Evolutionary conservation across 2,113 vertebrate genomes (phyloP), one percentile per base, ranked within the genome.

Genomic region (Prochilodus magdalenae): DNA sequence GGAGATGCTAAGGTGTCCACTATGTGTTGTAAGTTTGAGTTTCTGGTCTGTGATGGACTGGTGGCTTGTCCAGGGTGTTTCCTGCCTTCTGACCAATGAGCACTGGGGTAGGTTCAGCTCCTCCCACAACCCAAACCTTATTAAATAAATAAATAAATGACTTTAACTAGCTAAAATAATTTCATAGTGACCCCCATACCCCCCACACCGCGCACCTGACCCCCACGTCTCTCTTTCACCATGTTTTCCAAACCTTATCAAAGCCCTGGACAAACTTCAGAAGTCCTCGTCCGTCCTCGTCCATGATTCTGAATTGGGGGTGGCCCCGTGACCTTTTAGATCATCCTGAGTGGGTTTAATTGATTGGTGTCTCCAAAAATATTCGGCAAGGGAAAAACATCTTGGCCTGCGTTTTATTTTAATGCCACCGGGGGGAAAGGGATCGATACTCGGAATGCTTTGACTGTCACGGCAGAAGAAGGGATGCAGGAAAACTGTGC

Each of bases 401-500:
- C 33, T 8, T 12, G 57, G 57, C 57, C 57, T 4, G 33, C 33
- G 40, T 70, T 70, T 40, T 70, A 70, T 70, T 70, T 40, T 36
- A 44, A 70, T 24, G 66, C 11, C 36, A 70, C 33, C 24, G 24
- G 44, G 24, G 44, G 44, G 44, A 70, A 55, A 14, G 24, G 18
- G 66, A 44, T 67, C 65, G 10, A 67, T 67, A 44, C 33, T 70
- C 22, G n/a, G 36, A 44, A 70, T 40, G 33, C 66, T 22, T 70
- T 70, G 33, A 70, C 44, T 70, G 66, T 40, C 66, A 70, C 20
- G 57, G n/a, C 3, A n/a, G 36, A 69, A 33, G 66, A 69, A 29
- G 44, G 36, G 66, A 22, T 33, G 18, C 22, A 30, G 29, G 65
- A 29, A 65, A 40, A 67, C 33, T 24, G 33, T 24, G 22, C 36